A percentile compares a stretch with the other conserved stretches of the same genome.
phyloP scores from a whole-genome alignment of 1,140 invertebrate genomes.

The Panagrolaimus sp. region DNA sequence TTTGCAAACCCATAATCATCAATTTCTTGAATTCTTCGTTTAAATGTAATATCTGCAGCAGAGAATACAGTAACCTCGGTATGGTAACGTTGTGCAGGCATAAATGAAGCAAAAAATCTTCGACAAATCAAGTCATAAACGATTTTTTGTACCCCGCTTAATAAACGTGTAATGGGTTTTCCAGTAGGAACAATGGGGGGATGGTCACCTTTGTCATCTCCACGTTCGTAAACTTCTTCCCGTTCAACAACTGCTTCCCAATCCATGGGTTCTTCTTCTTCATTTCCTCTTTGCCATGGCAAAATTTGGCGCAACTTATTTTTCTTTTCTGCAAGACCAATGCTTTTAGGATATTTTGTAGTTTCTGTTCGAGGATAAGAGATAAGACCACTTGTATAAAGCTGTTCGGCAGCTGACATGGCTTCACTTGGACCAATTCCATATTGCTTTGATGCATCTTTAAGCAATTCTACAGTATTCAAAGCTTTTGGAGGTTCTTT shows the following conservation, averaged over 20 bases:
- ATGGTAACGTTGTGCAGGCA: conserved; percentile 44
- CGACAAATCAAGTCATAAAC: conserved; percentile 91
- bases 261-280: conserved; percentile 12
- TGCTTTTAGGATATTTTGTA: conserved; percentile 87
- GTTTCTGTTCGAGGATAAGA: conserved; percentile 93
- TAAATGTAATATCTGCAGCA: conserved; percentile 78
- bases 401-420: conserved; percentile 42
- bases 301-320: conserved; percentile 34
- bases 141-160: conserved; percentile 51
- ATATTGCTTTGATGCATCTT: conserved; percentile 79
- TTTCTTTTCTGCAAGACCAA: conserved; percentile 69
- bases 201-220: conserved; percentile 90
- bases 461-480: conserved; percentile 74
- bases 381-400: conserved; percentile 78
- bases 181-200: conserved; percentile 96
- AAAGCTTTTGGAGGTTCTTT: conserved; percentile 71
- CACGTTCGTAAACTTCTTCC: conserved; percentile 59
- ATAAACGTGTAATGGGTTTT: conserved; percentile 65
- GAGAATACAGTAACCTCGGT: conserved; percentile 32
- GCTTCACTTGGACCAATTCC: conserved; percentile 68
- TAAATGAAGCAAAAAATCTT: conserved; percentile 86
- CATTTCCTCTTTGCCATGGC: conserved; percentile 26
- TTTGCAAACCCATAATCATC: conserved; percentile 84
- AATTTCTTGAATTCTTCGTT: conserved; percentile 74
- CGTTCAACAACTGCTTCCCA: not conserved